phyloP scores from a whole-genome alignment of 2,113 vertebrate species.

The Tauraco erythrolophus region DNA sequence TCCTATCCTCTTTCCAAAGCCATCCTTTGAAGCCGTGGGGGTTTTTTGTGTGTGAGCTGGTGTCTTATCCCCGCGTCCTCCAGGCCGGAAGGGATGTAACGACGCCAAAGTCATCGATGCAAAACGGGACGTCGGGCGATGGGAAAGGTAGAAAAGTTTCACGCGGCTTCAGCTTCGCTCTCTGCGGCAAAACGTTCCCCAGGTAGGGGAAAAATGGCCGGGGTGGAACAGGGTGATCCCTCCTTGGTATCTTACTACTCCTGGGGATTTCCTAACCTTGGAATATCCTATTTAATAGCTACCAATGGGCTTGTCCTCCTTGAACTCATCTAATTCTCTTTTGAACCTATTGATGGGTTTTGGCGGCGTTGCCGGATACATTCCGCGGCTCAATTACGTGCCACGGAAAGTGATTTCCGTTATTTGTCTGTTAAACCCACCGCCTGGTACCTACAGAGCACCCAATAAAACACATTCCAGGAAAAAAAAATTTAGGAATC shows the following conservation, averaged over 20 bases:
- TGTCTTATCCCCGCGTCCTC: not conserved
- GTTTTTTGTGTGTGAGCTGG: not conserved
- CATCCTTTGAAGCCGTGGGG: not conserved
- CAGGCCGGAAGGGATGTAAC: not conserved
- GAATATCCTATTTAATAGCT: not conserved
- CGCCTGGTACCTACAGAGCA: not conserved
- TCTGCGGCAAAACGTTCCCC: accelerated
- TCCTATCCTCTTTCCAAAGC: not conserved
- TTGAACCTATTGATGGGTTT: not conserved
- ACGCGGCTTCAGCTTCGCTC: accelerated
- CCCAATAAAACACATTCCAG: not conserved
- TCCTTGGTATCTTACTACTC: not conserved
- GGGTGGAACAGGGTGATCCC: not conserved
- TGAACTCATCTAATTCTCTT: not conserved
- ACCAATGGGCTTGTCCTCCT: not conserved
- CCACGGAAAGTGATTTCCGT: not conserved
- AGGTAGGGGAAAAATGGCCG: accelerated
- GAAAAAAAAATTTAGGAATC: not conserved
- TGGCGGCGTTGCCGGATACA: not conserved
- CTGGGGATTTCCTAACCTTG: not conserved
- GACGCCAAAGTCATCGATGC: not conserved
- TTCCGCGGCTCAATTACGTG: not conserved
- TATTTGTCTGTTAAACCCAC: not conserved
- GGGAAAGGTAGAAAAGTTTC: not conserved
- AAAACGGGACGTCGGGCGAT: accelerated